Evolutionary conservation across 2,113 vertebrate species (phyloP).

Genomic region (Oncorhynchus nerka): DNA sequence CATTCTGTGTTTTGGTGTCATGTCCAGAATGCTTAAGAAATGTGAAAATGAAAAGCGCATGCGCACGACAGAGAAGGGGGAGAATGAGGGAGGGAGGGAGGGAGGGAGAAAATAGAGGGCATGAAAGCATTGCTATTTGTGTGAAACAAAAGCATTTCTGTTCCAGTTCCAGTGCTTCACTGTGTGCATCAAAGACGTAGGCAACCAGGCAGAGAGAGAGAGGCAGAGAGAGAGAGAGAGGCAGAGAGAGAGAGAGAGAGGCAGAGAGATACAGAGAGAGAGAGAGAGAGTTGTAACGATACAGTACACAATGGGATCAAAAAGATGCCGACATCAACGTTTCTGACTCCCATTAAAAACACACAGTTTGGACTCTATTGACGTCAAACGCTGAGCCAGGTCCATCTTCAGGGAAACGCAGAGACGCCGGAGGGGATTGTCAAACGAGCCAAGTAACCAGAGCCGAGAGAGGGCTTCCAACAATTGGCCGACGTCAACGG

Average conservation of each 20-base stretch:
- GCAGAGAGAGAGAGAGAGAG: no score
- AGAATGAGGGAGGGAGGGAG: not conserved
- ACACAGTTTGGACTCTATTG: conserved; percentile 18
- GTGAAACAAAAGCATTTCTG: conserved; percentile 38
- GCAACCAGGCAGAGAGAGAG: not conserved
- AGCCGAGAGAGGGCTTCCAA: not conserved
- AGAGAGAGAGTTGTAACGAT: no score
- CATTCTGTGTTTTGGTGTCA: conserved; percentile 8
- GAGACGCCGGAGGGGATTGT: conserved; percentile 12
- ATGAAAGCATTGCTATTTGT: conserved; percentile 42
- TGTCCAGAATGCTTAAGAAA: conserved; percentile 26
- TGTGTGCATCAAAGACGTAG: conserved; percentile 5
- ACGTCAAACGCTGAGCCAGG: not conserved
- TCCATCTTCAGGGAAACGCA: conserved; percentile 21
- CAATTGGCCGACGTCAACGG: not conserved
- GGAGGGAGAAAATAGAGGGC: not conserved
- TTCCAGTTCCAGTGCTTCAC: conserved; percentile 24
- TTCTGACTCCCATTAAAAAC: conserved; percentile 27
- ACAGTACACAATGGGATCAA: conserved; percentile 43
- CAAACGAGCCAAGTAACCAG: not conserved
- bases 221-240: no score
- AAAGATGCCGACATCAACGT: conserved; percentile 55
- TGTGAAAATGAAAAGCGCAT: not conserved
- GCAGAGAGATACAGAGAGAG: no score
- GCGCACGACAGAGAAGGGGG: not conserved